Evolutionary conservation across 2,888 invertebrate species (phyloP).

Genomic region (Pseudoips prasinana): DNA sequence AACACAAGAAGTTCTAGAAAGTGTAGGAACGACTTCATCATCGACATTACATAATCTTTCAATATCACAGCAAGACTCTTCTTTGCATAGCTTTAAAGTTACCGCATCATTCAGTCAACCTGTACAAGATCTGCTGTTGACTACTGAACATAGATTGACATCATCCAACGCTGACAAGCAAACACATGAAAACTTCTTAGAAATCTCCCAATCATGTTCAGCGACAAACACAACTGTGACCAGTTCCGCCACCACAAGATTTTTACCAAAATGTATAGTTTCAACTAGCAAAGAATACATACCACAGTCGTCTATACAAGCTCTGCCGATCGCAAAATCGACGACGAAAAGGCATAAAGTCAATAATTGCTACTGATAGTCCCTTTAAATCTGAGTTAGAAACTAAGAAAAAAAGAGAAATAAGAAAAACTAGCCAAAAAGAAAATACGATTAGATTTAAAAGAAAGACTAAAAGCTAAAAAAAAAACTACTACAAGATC

Average conservation of each 20-base stretch:
- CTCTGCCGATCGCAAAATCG: constrained; percentile 16
- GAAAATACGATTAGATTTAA: constrained; percentile 9
- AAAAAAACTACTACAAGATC: constrained; percentile 2
- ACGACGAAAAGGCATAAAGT: constrained; percentile 10
- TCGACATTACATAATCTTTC: no score
- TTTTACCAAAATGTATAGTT: background rate
- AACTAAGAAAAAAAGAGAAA: background rate
- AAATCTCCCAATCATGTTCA: no score
- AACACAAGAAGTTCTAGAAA: background rate
- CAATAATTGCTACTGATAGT: constrained; percentile 18
- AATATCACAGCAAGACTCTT: no score
- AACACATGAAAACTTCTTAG: no score
- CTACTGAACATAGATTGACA: no score
- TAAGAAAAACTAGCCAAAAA: constrained; percentile 10
- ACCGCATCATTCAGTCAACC: no score
- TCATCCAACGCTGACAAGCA: no score
- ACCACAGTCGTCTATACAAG: constrained; percentile 15
- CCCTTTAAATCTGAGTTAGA: constrained; percentile 14
- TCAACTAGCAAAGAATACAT: constrained; percentile 11
- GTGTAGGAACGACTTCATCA: background rate
- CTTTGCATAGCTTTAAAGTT: background rate
- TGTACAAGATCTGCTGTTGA: no score
- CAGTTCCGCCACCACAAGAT: background rate
- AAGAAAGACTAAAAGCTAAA: constrained; percentile 10
- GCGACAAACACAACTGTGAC: background rate